These are phyloP conservation scores for Andricus curvator DNA, from an alignment of 2,888 invertebrate species.

Conservation along the genomic window DNA sequence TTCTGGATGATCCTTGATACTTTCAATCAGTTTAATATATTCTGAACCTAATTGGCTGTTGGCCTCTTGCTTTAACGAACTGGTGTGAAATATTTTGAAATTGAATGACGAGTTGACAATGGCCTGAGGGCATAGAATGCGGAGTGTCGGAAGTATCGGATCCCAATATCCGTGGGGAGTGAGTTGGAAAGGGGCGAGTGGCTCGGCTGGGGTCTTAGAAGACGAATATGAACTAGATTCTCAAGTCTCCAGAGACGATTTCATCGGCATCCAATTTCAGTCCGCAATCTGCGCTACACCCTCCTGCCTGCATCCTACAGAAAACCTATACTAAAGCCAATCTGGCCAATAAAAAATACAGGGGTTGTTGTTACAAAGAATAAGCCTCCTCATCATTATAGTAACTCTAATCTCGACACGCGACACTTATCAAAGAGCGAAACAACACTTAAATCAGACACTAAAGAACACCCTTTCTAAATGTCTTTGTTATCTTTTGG, in stretches of 20 bases:
- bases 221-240: conserved; percentile 34
- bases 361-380: background rate
- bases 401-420: background rate
- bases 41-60: conserved; percentile 1
- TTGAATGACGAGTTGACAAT: conserved; percentile 33
- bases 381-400: conserved; percentile 9
- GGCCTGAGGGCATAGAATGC: conserved; percentile 3
- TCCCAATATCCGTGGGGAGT: conserved; percentile 30
- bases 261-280: conserved; percentile 70
- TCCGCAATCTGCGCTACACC: conserved; percentile 49
- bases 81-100: conserved; percentile 24
- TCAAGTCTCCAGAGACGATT: conserved; percentile 64
- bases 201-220: conserved; percentile 25
- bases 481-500: too few species aligned
- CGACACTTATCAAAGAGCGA: conserved; percentile 2
- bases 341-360: conserved; percentile 21
- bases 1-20: too few species aligned
- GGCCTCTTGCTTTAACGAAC: conserved; percentile 1
- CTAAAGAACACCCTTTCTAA: too few species aligned
- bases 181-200: background rate
- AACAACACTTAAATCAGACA: background rate
- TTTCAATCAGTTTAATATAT: too few species aligned
- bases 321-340: conserved; percentile 16
- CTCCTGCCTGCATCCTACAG: conserved; percentile 31
- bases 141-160: conserved; percentile 29